phyloP scores from a whole-genome alignment of 2,888 invertebrate species.

The Netelia virgata region DNA sequence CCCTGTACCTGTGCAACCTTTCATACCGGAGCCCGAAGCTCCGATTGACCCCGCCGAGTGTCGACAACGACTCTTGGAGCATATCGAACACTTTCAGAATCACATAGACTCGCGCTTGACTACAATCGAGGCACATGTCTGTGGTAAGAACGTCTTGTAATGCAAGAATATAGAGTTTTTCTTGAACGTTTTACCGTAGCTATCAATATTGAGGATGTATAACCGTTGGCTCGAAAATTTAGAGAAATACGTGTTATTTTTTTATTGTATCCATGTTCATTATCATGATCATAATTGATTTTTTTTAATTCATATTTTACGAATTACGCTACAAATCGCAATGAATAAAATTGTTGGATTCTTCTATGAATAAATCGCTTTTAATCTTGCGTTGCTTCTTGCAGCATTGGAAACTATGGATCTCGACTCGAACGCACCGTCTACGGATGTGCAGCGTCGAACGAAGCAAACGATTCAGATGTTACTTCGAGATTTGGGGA shows the following conservation, averaged over 20 bases:
- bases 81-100: slow-evolving; percentile 91
- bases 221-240: no score
- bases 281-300: not conserved
- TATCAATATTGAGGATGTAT: not conserved
- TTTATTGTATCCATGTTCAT: not conserved
- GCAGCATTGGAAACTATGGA: slow-evolving; percentile 88
- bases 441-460: slow-evolving; percentile 87
- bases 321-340: not conserved
- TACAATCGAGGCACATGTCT: slow-evolving; percentile 91
- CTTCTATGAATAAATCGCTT: not conserved
- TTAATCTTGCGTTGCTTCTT: slow-evolving; percentile 61
- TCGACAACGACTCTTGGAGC: slow-evolving; percentile 90
- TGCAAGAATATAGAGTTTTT: no score
- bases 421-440: slow-evolving; percentile 87
- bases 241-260: no score
- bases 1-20: slow-evolving; percentile 76
- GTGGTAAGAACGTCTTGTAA: slow-evolving; percentile 85
- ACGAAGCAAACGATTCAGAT: slow-evolving; percentile 91
- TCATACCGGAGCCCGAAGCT: slow-evolving; percentile 92
- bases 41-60: slow-evolving; percentile 93
- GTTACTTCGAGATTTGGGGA: slow-evolving; percentile 90
- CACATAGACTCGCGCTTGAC: slow-evolving; percentile 90
- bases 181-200: not conserved
- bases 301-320: slow-evolving; percentile 6
- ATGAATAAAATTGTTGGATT: not conserved